Evolutionary conservation across 2,888 invertebrate species (phyloP).

Genomic region (Mermis nigrescens): DNA sequence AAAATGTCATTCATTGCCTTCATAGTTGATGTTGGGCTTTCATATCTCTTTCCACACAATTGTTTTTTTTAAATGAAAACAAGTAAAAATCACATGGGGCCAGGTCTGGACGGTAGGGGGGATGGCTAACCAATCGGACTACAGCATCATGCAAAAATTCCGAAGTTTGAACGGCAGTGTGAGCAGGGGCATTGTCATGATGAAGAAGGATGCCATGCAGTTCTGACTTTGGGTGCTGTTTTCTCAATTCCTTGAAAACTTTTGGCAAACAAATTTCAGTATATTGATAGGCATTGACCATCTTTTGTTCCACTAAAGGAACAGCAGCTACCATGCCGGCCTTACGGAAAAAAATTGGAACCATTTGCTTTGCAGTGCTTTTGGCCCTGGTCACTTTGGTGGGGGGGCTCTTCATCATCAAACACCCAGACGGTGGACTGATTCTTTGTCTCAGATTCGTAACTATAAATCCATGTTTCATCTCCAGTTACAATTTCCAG

Average conservation of each 20-base stretch:
- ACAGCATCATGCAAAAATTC: neutral
- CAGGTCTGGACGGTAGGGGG: neutral
- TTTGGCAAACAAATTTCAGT: neutral
- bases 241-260: neutral
- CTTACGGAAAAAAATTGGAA: neutral
- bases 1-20: neutral
- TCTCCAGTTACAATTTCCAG: neutral
- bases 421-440: conserved; percentile 2
- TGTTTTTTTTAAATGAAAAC: no score
- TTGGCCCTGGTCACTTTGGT: neutral
- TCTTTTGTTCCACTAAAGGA: neutral
- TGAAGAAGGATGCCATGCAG: neutral
- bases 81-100: no score
- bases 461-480: neutral
- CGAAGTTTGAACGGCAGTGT: neutral
- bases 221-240: neutral
- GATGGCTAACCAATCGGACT: neutral
- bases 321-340: neutral
- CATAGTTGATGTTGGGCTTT: neutral
- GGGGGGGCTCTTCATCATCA: neutral
- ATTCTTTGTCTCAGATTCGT: neutral
- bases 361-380: neutral
- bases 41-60: neutral
- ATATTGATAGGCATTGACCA: neutral
- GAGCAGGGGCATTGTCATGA: neutral